Conservation (phyloP, 92 coral and sea anemone species). For the Phenganax stokvisi region DNA sequence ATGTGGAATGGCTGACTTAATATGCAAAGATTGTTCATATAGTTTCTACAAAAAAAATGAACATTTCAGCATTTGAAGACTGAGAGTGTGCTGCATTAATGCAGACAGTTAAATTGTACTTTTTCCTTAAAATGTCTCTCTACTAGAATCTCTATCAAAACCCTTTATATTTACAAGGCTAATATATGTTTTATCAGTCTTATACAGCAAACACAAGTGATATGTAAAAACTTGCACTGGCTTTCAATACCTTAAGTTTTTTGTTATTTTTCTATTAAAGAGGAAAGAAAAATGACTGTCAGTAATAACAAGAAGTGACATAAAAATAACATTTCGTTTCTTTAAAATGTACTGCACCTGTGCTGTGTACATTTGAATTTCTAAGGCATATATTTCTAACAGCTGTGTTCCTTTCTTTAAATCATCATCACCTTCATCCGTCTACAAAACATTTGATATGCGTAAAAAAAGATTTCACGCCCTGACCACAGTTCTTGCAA, state of each 20-base stretch:
- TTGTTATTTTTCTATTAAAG: constrained; percentile 69
- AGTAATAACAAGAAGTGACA: not conserved
- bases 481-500: not conserved
- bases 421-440: constrained; percentile 97
- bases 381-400: constrained; percentile 90
- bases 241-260: constrained; percentile 54
- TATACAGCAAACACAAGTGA: not conserved
- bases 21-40: constrained; percentile 93
- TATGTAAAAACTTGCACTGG: not conserved
- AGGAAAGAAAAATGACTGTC: not conserved
- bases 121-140: no score
- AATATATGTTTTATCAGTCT: not conserved
- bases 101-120: no score
- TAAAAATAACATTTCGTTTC: not conserved
- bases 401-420: constrained; percentile 93
- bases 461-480: not conserved
- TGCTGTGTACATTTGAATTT: constrained; percentile 98
- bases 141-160: no score
- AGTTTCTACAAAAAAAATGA: constrained; percentile 51
- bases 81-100: no score
- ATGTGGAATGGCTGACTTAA: constrained; percentile 98
- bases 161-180: no score
- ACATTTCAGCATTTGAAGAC: no score
- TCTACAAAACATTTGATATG: constrained; percentile 39
- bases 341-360: constrained; percentile 49